phyloP scores from a whole-genome alignment of 2,113 vertebrate genomes.

The Lophius piscatorius region DNA sequence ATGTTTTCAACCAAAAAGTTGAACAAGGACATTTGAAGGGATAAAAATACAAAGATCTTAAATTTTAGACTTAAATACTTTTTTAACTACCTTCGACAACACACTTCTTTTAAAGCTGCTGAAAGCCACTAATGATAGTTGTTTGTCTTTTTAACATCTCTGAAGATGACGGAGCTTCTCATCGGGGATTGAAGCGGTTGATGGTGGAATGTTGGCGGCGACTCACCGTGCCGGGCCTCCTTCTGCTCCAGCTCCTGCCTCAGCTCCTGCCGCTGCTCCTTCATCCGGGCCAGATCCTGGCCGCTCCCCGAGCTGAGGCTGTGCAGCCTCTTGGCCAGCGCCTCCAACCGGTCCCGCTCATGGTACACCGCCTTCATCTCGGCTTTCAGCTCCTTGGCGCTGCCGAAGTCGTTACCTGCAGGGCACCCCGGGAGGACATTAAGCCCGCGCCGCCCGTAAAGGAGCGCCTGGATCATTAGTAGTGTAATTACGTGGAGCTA shows the following conservation, averaged over 20 bases:
- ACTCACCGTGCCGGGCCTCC: constrained; percentile 84
- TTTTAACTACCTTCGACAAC: no score
- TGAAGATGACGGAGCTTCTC: no score
- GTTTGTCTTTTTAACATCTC: no score
- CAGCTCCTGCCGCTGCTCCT: constrained; percentile 81
- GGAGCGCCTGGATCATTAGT: constrained; percentile 55
- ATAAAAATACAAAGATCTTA: no score
- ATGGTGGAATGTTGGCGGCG: neutral
- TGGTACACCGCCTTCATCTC: constrained; percentile 83
- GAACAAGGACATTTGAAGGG: no score
- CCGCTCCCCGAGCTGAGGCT: constrained; percentile 78
- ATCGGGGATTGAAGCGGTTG: no score
- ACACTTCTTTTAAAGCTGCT: no score
- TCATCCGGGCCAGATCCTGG: constrained; percentile 80
- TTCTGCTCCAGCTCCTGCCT: constrained; percentile 82
- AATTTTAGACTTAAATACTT: no score
- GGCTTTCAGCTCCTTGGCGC: constrained; percentile 86
- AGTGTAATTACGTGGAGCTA: constrained; percentile 48
- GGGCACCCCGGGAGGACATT: constrained; percentile 43
- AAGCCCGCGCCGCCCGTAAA: constrained; percentile 43
- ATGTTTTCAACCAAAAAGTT: no score
- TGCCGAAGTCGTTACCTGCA: constrained; percentile 86
- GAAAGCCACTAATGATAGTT: no score
- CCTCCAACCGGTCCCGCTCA: constrained; percentile 85
- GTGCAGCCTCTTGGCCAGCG: constrained; percentile 80